Evolutionary conservation across 2,888 invertebrate genomes (phyloP).

Genomic region (Dolichopus griseipennis): DNA sequence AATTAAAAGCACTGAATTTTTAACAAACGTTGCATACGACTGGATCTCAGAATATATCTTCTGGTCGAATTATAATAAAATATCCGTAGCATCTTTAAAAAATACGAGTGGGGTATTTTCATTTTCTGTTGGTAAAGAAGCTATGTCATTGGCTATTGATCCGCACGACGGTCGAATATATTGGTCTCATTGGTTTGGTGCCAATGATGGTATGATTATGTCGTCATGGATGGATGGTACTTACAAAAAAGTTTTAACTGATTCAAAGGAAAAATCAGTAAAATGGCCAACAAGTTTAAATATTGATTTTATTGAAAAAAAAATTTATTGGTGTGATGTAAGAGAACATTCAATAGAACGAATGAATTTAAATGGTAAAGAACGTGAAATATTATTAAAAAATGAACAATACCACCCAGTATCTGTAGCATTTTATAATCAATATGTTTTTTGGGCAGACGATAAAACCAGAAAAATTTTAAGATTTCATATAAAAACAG

Average conservation of each 20-base stretch:
- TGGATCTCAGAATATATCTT: conserved; percentile 75
- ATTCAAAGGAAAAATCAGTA: conserved; percentile 49
- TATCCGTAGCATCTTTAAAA: conserved; percentile 59
- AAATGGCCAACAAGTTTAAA: conserved; percentile 69
- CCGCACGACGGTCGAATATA: conserved; percentile 63
- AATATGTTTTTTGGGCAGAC: conserved; percentile 62
- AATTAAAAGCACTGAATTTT: conserved; percentile 51
- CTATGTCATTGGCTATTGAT: conserved; percentile 59
- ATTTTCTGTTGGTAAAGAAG: conserved; percentile 48
- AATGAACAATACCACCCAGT: conserved; percentile 54
- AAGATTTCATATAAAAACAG: conserved; percentile 42
- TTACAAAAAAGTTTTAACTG: conserved; percentile 49
- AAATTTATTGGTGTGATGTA: conserved; percentile 66
- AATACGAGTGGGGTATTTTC: conserved; percentile 50
- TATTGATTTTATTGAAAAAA: conserved; percentile 50
- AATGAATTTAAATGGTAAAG: conserved; percentile 49
- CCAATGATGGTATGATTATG: conserved; percentile 52
- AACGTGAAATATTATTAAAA: conserved; percentile 46
- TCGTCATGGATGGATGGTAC: conserved; percentile 67
- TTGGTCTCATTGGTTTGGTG: conserved; percentile 63
- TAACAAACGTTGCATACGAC: conserved; percentile 68
- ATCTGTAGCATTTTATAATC: conserved; percentile 56
- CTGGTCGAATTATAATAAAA: conserved; percentile 64
- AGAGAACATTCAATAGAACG: conserved; percentile 59
- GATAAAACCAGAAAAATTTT: conserved; percentile 54